Evolutionary conservation across 1,140 invertebrate species (phyloP).

Genomic region (Drosophila gunungcola): DNA sequence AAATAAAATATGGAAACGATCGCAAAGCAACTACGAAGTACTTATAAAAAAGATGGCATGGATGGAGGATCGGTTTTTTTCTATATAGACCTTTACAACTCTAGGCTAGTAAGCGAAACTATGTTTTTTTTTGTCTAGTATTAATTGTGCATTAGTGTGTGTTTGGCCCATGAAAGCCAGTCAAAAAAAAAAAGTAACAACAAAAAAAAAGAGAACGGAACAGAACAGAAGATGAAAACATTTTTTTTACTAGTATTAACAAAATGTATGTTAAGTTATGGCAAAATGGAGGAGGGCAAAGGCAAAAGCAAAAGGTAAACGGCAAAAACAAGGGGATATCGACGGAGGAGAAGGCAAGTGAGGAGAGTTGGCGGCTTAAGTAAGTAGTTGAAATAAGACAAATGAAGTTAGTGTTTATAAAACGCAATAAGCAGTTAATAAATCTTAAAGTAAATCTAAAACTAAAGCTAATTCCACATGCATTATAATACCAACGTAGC

Average conservation of each 20-base stretch:
- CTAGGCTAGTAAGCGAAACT: conserved; percentile 70
- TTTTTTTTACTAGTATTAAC: conserved; percentile 77
- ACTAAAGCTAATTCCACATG: conserved; percentile 36
- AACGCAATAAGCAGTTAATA: conserved; percentile 79
- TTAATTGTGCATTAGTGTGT: conserved; percentile 56
- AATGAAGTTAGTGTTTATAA: conserved; percentile 78
- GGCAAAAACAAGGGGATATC: conserved; percentile 7
- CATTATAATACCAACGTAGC: conserved; percentile 60
- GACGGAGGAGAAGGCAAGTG: conserved; percentile 3
- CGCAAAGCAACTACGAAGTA: conserved; percentile 34
- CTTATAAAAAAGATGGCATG: conserved; percentile 31
- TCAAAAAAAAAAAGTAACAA: conserved; percentile 24
- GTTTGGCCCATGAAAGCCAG: conserved; percentile 30
- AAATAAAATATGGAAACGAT: conserved; percentile 3
- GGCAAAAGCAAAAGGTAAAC: not conserved
- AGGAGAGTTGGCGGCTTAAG: conserved; percentile 57
- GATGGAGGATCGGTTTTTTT: conserved; percentile 39
- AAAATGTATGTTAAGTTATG: conserved; percentile 58
- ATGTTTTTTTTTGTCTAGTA: conserved; percentile 64
- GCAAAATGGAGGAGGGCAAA: conserved; percentile 36
- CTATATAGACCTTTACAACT: conserved; percentile 74
- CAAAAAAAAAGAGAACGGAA: conserved; percentile 26
- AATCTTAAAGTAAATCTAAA: conserved; percentile 45
- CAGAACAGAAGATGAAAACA: conserved; percentile 41
- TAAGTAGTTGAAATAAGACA: conserved; percentile 76